Percentiles rank a stretch among this genome's conserved stretches.
Conservation (phyloP, 2,888 invertebrate genomes). For the Ennomos fuscantarius region DNA sequence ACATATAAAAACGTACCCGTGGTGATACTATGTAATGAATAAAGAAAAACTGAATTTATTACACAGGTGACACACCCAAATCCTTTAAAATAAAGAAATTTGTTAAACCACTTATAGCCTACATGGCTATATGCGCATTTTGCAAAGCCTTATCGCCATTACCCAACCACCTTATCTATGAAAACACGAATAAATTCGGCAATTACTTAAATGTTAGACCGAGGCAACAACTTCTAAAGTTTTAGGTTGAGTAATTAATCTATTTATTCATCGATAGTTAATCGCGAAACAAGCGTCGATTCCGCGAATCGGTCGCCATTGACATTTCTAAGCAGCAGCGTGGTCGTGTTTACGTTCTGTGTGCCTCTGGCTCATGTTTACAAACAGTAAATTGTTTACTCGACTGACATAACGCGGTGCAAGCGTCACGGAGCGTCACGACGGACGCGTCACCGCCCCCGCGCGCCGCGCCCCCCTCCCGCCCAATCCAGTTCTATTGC, state of each 20-base stretch:
- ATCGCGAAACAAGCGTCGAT: conserved; percentile 49
- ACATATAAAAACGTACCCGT: too few relatives aligned
- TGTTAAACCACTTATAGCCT: neutral
- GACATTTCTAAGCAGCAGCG: conserved; percentile 70
- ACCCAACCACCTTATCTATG: conserved; percentile 4
- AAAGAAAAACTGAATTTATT: too few relatives aligned
- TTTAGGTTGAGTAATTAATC: neutral
- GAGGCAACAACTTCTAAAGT: too few relatives aligned
- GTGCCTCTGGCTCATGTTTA: conserved; percentile 67
- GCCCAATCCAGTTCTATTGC: conserved; percentile 70
- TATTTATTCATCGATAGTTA: conserved; percentile 36
- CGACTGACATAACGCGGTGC: conserved; percentile 65
- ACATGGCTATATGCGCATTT: conserved; percentile 20
- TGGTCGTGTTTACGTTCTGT: conserved; percentile 72
- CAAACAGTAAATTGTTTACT: conserved; percentile 80
- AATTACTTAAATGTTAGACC: too few relatives aligned
- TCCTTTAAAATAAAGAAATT: neutral
- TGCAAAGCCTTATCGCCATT: conserved; percentile 10
- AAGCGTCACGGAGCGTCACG: conserved; percentile 57
- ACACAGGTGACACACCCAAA: neutral
- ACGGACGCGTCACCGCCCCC: conserved; percentile 46
- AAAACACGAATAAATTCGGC: too few relatives aligned
- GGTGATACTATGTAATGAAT: too few relatives aligned
- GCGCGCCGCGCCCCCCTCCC: conserved; percentile 51
- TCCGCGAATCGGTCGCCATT: conserved; percentile 61